Evolutionary conservation across 2,797 vertebrate genomes (phyloP).

Genomic region (Luscinia megarhynchos): DNA sequence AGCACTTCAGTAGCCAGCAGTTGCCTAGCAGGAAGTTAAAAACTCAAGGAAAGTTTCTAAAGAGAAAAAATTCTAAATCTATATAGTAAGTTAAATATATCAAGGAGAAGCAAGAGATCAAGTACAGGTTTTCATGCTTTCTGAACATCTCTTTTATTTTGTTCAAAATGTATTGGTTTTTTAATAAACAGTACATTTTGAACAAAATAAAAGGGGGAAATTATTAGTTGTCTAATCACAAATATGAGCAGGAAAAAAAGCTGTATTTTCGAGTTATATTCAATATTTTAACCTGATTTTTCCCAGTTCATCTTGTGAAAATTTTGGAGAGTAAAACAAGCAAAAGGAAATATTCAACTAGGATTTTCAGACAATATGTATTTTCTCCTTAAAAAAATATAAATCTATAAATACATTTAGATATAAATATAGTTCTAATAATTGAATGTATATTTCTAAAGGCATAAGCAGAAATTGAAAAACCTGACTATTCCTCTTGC

Average conservation of each 20-base stretch:
- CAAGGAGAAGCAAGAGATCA: not conserved
- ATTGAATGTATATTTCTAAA: not conserved
- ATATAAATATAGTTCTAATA: not conserved
- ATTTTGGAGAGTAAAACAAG: not conserved
- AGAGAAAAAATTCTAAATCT: not conserved
- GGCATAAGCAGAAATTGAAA: not conserved
- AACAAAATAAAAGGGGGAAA: not conserved
- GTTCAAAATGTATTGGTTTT: not conserved
- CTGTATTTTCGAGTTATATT: not conserved
- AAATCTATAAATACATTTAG: not conserved
- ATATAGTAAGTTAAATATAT: not conserved
- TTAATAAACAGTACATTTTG: not conserved
- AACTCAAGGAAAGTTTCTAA: constrained; percentile 14
- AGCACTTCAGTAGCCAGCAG: constrained; percentile 70
- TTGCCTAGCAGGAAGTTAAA: constrained; percentile 43
- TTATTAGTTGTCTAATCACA: not conserved
- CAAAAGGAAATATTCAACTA: not conserved
- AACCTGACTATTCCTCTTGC: not conserved
- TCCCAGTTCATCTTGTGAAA: not conserved
- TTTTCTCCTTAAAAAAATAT: not conserved
- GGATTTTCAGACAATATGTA: not conserved
- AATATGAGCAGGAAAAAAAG: not conserved
- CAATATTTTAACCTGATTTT: not conserved
- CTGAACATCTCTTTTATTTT: not conserved
- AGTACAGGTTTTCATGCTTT: not conserved